Evolutionary conservation across 1,140 invertebrate species (phyloP).

Genomic region (Battus philenor): DNA sequence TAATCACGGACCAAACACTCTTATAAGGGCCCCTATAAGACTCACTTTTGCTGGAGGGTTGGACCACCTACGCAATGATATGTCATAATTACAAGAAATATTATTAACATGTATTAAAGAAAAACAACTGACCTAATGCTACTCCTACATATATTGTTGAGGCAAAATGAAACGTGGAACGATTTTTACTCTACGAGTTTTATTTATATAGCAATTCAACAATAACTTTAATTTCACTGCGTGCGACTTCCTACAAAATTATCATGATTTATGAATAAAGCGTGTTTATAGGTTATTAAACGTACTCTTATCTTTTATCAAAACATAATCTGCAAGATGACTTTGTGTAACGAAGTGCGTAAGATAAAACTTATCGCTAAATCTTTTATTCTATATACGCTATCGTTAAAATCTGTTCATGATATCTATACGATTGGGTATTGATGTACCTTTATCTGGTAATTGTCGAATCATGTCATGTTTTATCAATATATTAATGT

Average conservation of each 20-base stretch:
- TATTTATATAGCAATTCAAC: too few species aligned
- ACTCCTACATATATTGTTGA: too few species aligned
- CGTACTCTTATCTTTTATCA: conserved; percentile 59
- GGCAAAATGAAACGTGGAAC: too few species aligned
- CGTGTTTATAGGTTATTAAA: conserved; percentile 54
- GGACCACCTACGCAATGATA: conserved; percentile 47
- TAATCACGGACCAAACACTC: conserved; percentile 62
- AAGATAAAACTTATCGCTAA: conserved; percentile 61
- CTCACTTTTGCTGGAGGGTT: conserved; percentile 58
- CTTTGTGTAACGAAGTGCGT: conserved; percentile 42
- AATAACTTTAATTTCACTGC: too few species aligned
- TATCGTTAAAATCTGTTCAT: conserved; percentile 34
- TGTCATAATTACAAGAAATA: conserved; percentile 51
- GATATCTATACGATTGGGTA: conserved; percentile 34
- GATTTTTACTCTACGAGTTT: too few species aligned
- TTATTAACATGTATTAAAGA: too few species aligned
- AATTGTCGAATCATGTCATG: conserved; percentile 39
- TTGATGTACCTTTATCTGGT: conserved; percentile 47
- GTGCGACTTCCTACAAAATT: too few species aligned
- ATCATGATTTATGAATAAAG: conserved; percentile 8
- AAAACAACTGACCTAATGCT: too few species aligned
- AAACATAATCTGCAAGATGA: conserved; percentile 41
- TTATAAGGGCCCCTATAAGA: conserved; percentile 64
- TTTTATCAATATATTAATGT: conserved; percentile 44
- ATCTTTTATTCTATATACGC: conserved; percentile 45